Evolutionary conservation across 1,140 invertebrate species (phyloP), one percentile per base, ranked within the genome.

Genomic region (Zaprionus ornatus): DNA sequence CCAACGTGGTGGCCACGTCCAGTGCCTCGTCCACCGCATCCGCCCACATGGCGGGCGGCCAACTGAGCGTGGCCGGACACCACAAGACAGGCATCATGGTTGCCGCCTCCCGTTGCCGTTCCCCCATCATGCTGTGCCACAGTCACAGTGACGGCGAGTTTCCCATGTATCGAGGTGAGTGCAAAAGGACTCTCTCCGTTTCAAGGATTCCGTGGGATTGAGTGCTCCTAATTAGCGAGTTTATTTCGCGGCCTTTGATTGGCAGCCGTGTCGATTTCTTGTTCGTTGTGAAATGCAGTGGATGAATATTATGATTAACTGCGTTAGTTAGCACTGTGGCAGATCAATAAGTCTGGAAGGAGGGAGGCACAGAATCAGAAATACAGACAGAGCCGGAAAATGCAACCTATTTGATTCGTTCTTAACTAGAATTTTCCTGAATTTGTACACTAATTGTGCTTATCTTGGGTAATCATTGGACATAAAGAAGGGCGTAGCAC

Each of bases 131-230:
- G 95, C 94, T 96, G 82, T 96, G 96, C 57, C 96, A 96, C 93
- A 96, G 96, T 91, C 95, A 96, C 93, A 96, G 96, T 90, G 96
- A 96, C 90, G 96, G 96, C 85, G 96, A 96, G 93, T 96, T 96
- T 93, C 96, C 96, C 79, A 95, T 96, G 92, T 96, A 96, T 92
- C 94, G 91, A 92, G 91, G 91, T 92, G 56, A 87, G 79, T 93
- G 40, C 40, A 6, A 42, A 37, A 12, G 35, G 40, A 6, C 6
- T 15, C 15, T 1, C 2, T 9, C 29, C 29, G 9, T 3, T 3
- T 32, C 4, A 12, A 2, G 45, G 19, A 48, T 48, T 48, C 9
- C 15, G 15, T n/a, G 45, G 19, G 19, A 21, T 50, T 23, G 40
- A 17, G n/a, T 50, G 45, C 45, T 21, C 17, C 45, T 50, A 50